Evolutionary conservation across 2,113 vertebrate species (phyloP).

Genomic region (Orthonyx spaldingii): DNA sequence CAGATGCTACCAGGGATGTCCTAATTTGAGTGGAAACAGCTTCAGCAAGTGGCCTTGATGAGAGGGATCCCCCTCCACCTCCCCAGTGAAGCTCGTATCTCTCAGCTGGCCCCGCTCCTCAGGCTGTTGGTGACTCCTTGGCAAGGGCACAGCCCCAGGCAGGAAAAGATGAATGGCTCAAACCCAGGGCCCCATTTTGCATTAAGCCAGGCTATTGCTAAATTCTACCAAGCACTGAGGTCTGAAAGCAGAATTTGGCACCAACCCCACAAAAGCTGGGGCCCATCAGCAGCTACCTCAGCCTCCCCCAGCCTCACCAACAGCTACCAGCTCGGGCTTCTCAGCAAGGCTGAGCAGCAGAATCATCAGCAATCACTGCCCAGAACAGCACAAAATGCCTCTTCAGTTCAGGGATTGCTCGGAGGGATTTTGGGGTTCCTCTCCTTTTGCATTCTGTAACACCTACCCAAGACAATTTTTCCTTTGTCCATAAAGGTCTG

Average conservation of each 20-base stretch:
- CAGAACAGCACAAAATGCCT: background rate
- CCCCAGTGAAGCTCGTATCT: background rate
- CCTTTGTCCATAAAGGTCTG: background rate
- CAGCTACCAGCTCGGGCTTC: accelerated
- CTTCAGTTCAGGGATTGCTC: accelerated
- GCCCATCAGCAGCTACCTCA: accelerated
- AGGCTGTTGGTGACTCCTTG: background rate
- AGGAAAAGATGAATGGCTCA: background rate
- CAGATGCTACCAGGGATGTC: background rate
- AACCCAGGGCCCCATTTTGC: background rate
- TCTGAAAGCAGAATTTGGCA: background rate
- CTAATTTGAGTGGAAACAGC: background rate
- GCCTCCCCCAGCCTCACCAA: background rate
- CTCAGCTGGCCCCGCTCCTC: background rate
- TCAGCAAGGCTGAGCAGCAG: accelerated
- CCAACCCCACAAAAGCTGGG: background rate
- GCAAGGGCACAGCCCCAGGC: background rate
- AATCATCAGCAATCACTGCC: background rate
- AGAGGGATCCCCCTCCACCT: background rate
- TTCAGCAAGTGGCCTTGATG: background rate
- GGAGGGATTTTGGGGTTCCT: no score
- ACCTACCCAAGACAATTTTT: background rate
- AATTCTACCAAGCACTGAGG: background rate
- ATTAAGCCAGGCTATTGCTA: background rate
- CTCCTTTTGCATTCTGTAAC: background rate